Evolutionary conservation across 2,888 invertebrate species (phyloP), one percentile per base, ranked within the genome.

Genomic region (Hirtodrosophila cameraria): DNA sequence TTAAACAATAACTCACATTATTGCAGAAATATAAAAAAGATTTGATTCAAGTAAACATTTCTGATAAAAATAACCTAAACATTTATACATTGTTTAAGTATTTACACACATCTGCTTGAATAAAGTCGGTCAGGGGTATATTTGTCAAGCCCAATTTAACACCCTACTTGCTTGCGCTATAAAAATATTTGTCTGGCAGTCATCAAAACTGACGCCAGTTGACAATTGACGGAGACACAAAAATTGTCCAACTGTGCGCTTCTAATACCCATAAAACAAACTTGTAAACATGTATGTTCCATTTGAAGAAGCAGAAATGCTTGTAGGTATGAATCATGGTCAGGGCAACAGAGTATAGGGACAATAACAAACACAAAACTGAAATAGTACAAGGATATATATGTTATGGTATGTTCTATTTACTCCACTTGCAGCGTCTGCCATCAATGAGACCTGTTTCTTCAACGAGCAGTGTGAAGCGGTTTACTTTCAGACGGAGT

Each of bases 391-490:
- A 42, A 36, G 30, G 30, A 53, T 9, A 50, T 58, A 50, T n/a
- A 28, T 49, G n/a, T 52, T 38, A 35, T 28, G 31, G 20, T 7
- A n/a, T n/a, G n/a, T 28, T 31, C 27, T 36, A 4, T 38, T n/a
- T 39, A 12, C 49, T 54, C 16, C 39, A 25, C 28, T 68, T 55
- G 12, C 93, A 97, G 96, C 93, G 90, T 94, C 94, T 46, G 93
- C 93, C 72, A 94, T 96, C 85, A 96, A 96, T 92, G 96, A 96
- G 89, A 93, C 94, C 38, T 97, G 96, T 88, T 93, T 93, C 89
- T 97, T 96, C 92, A 94, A 94, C 90, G 96, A 96, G 89, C 96
- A 97, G 91, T 96, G 96, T 92, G 96, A 96, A 89, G 92, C 92
- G 64, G 92, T 92, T 75, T 94, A 94, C 72, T 92, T 92, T 83